Evolutionary conservation across 2,888 invertebrate species (phyloP), one percentile per base, ranked within the genome.

Genomic region (Argyresthia albistria): DNA sequence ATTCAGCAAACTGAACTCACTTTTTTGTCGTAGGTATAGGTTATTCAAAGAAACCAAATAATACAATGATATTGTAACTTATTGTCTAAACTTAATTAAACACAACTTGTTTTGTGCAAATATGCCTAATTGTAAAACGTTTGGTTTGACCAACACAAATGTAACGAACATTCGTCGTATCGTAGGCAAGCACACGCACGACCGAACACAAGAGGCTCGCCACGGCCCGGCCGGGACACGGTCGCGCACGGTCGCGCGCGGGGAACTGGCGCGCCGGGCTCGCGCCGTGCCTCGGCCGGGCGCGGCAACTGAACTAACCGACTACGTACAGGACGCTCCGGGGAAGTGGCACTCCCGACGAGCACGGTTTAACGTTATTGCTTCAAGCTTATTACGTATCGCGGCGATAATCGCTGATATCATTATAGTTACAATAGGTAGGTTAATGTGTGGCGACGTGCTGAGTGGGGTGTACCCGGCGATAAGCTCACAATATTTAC

Each of bases 41-140:
- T n/a, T 79, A 80, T 69, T 81, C 70, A 76, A 86, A 81, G 47
- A 52, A 47, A 53, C 43, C 70, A 81, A 84, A 81, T 70, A 77
- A 82, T 79, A 81, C 75, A 80, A 83, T 81, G 80, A 84, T 84
- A 83, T 82, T 62, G 70, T 80, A 87, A 86, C 84, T 88, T 88
- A 88, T 87, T 88, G 88, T 87, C 88, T 88, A 88, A 86, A 86
- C 86, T 87, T 87, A 87, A 84, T 81, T 84, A 80, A 87, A 87
- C 88, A 87, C 83, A 88, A 88, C 87, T 81, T 87, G 51, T 71
- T 87, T 88, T 88, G 88, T 88, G 88, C 88, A 87, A 87, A 84
- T 86, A 86, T 83, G 84, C 83, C 83, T 86, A 86, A 83, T 78
- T 81, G 77, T 86, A 80, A 71, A 83, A 78, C 67, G 70, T 79